phyloP scores from a whole-genome alignment of 2,797 vertebrate species.

The Rachycentron canadum region DNA sequence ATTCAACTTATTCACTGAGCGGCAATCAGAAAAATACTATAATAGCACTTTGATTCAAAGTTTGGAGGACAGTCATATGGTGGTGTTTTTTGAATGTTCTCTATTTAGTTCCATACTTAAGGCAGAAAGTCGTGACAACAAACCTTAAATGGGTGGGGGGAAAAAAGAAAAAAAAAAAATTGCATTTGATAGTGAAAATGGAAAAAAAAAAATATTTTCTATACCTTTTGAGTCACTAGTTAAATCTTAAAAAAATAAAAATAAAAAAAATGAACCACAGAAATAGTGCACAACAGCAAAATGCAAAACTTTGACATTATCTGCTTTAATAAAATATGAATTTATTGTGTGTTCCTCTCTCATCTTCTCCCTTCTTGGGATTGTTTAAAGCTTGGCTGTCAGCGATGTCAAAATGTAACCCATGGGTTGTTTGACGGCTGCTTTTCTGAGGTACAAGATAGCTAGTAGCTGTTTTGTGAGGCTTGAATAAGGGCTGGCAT shows the following conservation, averaged over 20 bases:
- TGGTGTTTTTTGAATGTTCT: constrained; percentile 24
- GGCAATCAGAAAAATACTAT: constrained; percentile 50
- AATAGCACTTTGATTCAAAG: constrained; percentile 61
- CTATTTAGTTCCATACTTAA: constrained; percentile 46
- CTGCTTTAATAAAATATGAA: constrained; percentile 27
- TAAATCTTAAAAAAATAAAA: constrained; percentile 28
- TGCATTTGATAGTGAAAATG: not conserved
- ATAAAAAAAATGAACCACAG: constrained; percentile 30
- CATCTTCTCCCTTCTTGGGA: constrained; percentile 7
- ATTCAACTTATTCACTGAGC: constrained; percentile 54
- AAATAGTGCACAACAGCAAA: constrained; percentile 18
- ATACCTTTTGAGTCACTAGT: not conserved
- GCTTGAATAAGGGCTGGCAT: constrained; percentile 44
- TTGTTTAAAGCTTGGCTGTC: constrained; percentile 47
- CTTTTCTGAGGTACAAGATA: constrained; percentile 53
- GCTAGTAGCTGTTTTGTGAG: constrained; percentile 56
- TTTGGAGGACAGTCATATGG: constrained; percentile 31
- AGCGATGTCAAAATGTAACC: constrained; percentile 47
- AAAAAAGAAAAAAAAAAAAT: constrained; percentile 8
- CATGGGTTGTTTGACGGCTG: constrained; percentile 40
- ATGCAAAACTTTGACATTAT: constrained; percentile 15
- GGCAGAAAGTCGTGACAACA: constrained; percentile 22
- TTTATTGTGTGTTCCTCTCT: constrained; percentile 14
- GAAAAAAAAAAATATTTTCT: not conserved
- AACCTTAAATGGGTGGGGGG: constrained; percentile 3